A percentile compares a stretch with the other conserved stretches of the same genome.
phyloP scores from a whole-genome alignment of 2,888 invertebrate species.

The Leptopilina syphax region DNA sequence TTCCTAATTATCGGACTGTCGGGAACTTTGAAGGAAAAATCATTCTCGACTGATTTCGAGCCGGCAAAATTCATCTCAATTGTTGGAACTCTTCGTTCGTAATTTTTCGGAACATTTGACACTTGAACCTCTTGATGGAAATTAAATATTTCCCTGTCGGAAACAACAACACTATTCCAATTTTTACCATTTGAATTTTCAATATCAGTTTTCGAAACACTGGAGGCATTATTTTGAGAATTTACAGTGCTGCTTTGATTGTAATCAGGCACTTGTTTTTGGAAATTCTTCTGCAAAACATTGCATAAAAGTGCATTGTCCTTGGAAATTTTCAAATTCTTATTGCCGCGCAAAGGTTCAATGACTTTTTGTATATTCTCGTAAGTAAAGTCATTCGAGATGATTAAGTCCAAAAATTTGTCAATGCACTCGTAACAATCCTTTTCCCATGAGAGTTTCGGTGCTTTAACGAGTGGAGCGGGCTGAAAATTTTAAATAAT shows the following conservation, averaged over 20 bases:
- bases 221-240: not conserved
- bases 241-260: not conserved
- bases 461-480: slow-evolving; percentile 4
- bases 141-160: no score
- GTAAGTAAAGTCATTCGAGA: not conserved
- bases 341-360: not conserved
- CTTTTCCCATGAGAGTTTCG: slow-evolving; percentile 23
- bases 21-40: not conserved
- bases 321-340: not conserved
- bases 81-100: not conserved
- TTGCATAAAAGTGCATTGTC: not conserved
- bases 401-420: slow-evolving; percentile 17
- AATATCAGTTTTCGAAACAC: not conserved
- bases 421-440: slow-evolving; percentile 21
- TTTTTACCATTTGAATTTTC: not conserved
- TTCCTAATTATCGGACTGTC: not conserved
- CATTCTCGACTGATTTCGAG: not conserved
- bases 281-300: slow-evolving; percentile 1
- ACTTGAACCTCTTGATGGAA: not conserved
- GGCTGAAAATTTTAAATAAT: slow-evolving; percentile 25
- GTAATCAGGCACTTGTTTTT: slow-evolving; percentile 44
- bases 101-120: no score
- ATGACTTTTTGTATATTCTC: slow-evolving; percentile 3
- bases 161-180: no score
- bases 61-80: not conserved